phyloP scores from a whole-genome alignment of 2,888 invertebrate species.

The Luffia ferchaultella region DNA sequence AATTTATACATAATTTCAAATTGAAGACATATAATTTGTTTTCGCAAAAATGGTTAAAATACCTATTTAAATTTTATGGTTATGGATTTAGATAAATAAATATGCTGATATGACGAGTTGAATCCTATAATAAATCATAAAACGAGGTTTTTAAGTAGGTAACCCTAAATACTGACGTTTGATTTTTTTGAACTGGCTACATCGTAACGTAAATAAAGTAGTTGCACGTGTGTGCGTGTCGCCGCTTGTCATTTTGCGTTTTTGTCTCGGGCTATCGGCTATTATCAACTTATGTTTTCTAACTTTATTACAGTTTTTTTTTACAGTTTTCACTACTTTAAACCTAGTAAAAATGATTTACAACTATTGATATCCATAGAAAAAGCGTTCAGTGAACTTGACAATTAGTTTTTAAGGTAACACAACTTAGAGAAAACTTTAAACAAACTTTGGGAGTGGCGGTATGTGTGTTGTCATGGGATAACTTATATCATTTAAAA shows the following conservation, averaged over 20 bases:
- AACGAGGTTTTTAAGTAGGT: too few species aligned
- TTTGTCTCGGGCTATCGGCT: constrained; percentile 1
- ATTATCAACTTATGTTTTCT: constrained; percentile 3
- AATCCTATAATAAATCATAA: too few species aligned
- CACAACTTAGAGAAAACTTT: constrained; percentile 20
- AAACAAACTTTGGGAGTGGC: constrained; percentile 35
- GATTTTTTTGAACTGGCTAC: background rate
- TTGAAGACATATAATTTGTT: too few species aligned
- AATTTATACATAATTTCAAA: too few species aligned
- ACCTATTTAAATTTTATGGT: too few species aligned
- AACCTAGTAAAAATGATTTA: background rate
- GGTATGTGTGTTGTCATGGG: constrained; percentile 47
- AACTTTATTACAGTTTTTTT: constrained; percentile 2
- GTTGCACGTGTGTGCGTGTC: constrained; percentile 6
- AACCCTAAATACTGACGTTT: background rate
- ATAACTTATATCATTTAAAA: constrained; percentile 32
- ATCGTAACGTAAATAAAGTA: background rate
- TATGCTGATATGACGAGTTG: too few species aligned
- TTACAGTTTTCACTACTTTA: background rate
- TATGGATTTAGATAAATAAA: too few species aligned
- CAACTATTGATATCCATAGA: background rate
- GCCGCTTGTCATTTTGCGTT: constrained; percentile 8
- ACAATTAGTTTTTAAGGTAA: background rate
- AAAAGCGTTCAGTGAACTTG: background rate
- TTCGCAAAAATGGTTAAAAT: too few species aligned